Evolutionary conservation across 2,888 invertebrate species (phyloP), one percentile per base, ranked within the genome.

Genomic region (Hermodice carunculata): DNA sequence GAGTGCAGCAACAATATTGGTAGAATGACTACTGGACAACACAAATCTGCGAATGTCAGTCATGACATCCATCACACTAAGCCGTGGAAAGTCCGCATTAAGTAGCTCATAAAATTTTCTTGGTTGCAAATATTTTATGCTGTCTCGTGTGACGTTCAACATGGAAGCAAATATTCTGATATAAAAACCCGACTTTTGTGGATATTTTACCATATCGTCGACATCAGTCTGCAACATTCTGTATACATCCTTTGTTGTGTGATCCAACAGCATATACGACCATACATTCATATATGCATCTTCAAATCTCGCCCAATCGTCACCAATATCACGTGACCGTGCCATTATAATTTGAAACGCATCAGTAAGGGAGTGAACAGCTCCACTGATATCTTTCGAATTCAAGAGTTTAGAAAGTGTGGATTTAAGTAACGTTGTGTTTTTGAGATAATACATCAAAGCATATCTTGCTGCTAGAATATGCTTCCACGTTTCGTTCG

Each of bases 201-300:
- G 5, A 19, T 42, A 1, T 8, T 3, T 26, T 17, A 19, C 32
- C 11, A 42, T 28, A 4, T 26, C n/a, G 14, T 26, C 2, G 6
- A 40, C 40, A 26, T 54, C 54, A n/a, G n/a, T n/a, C n/a, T 51
- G 8, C 6, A 60, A 14, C 26, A 34, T 52, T 6, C 8, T 31
- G 52, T 60, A 60, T 28, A 60, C 51, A 17, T 8, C 6, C 37
- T 53, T 6, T 17, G 61, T 60, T 34, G 51, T 17, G 26, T 17
- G n/a, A n/a, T 60, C 61, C n/a, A 3, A 26, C 37, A 60, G 19
- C 51, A 60, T 60, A 6, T 60, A 22, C 26, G 5, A 24, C 61
- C 61, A 59, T 4, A 49, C 24, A n/a, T 51, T 8, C 19, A 28
- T 22, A 51, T 8, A 14, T 11, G 6, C 28, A 26, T 11, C 11